Conservation (phyloP, 2,113 vertebrate species). For the Tympanuchus pallidicinctus region DNA sequence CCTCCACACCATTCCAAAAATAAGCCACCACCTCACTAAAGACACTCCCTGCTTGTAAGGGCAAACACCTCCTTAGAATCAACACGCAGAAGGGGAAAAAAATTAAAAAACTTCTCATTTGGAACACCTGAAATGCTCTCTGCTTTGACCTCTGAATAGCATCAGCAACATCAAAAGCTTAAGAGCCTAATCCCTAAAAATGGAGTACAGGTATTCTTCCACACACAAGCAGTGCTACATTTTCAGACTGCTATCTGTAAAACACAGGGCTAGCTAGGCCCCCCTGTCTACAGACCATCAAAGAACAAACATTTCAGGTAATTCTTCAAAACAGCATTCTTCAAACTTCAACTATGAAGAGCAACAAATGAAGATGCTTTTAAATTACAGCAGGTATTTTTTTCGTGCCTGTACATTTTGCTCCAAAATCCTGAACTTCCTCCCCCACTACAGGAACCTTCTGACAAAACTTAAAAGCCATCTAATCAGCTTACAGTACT, state of each 20-base stretch:
- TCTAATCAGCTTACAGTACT: neutral
- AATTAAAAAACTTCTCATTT: neutral
- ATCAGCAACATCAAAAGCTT: neutral
- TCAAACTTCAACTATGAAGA: neutral
- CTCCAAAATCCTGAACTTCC: neutral
- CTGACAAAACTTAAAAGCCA: neutral
- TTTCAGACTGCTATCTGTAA: neutral
- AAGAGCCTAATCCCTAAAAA: neutral
- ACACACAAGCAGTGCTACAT: rapidly evolving
- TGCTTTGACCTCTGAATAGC: neutral
- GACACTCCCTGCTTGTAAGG: neutral
- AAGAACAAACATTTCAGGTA: neutral
- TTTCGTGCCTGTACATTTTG: neutral
- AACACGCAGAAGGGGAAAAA: neutral
- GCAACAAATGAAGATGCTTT: neutral
- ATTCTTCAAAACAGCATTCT: neutral
- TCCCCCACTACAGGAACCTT: neutral
- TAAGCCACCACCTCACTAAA: neutral
- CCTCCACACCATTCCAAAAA: rapidly evolving
- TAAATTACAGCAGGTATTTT: neutral
- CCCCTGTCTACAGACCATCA: neutral
- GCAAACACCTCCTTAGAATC: neutral
- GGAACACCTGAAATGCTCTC: neutral
- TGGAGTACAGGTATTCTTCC: neutral
- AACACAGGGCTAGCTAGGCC: neutral